Evolutionary conservation across 2,888 invertebrate species (phyloP).

Genomic region (Pomacea canaliculata): DNA sequence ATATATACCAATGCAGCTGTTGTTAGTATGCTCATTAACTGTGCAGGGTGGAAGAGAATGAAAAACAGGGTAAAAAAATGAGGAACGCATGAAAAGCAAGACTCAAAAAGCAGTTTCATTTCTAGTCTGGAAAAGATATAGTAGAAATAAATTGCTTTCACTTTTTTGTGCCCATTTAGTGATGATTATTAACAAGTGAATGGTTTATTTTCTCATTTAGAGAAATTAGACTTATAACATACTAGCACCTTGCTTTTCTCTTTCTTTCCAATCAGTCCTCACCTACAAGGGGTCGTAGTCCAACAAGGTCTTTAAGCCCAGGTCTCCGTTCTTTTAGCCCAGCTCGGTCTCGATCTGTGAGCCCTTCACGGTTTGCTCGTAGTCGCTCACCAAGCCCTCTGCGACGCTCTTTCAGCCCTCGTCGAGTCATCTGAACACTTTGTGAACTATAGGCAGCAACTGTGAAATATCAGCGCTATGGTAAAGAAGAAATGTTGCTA

Average conservation of each 20-base stretch:
- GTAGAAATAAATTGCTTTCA: not conserved
- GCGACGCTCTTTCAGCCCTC: slow-evolving; percentile 36
- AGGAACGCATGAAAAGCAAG: too few relatives aligned
- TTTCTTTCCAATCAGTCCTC: slow-evolving; percentile 39
- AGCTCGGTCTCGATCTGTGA: slow-evolving; percentile 59
- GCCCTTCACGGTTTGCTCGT: slow-evolving; percentile 51
- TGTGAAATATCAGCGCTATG: too few relatives aligned
- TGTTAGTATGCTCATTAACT: not conserved
- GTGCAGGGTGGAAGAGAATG: not conserved
- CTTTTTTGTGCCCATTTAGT: not conserved
- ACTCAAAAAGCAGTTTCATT: too few relatives aligned
- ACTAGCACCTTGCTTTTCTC: too few relatives aligned
- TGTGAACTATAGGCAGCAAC: slow-evolving; percentile 15
- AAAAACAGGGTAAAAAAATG: too few relatives aligned
- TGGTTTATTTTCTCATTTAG: too few relatives aligned
- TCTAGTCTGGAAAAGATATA: too few relatives aligned
- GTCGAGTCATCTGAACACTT: slow-evolving; percentile 21
- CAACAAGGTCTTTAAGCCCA: slow-evolving; percentile 55
- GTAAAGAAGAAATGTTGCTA: too few relatives aligned
- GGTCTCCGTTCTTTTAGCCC: slow-evolving; percentile 57
- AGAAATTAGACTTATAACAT: too few relatives aligned
- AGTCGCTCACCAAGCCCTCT: slow-evolving; percentile 38
- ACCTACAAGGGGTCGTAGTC: slow-evolving; percentile 57
- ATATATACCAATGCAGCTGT: not conserved
- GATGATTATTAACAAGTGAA: too few relatives aligned